phyloP scores from a whole-genome alignment of 2,888 invertebrate species.

The Cheilosia pagana region DNA sequence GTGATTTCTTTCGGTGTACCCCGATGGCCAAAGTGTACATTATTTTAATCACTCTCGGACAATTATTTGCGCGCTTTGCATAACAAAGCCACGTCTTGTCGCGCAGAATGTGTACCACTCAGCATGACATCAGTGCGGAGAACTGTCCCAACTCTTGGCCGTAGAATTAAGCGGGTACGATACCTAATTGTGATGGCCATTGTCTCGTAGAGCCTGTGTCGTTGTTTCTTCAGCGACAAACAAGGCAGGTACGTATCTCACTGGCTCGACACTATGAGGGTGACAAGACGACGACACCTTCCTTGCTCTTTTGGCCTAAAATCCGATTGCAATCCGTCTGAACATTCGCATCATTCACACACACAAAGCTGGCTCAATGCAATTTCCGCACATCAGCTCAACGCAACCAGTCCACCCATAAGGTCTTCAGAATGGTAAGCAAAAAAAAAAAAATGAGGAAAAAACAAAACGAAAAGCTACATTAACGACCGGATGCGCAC shows the following conservation, averaged over 20 bases:
- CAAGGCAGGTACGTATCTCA: slow-evolving; percentile 29
- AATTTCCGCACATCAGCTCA: slow-evolving; percentile 50
- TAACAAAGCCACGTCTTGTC: slow-evolving; percentile 53
- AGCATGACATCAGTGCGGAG: slow-evolving; percentile 51
- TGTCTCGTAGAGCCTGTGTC: slow-evolving; percentile 15
- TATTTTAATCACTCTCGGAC: slow-evolving; percentile 49
- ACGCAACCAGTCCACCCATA: slow-evolving; percentile 61
- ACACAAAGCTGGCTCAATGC: slow-evolving; percentile 17
- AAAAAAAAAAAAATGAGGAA: slow-evolving; percentile 3
- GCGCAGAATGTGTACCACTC: slow-evolving; percentile 58
- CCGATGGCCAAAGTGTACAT: not conserved
- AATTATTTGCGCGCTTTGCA: slow-evolving; percentile 62
- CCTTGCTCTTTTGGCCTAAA: slow-evolving; percentile 22
- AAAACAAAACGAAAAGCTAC: slow-evolving; percentile 19
- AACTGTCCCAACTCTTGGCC: slow-evolving; percentile 1
- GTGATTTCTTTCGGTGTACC: slow-evolving; percentile 63
- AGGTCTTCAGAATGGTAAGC: slow-evolving; percentile 34
- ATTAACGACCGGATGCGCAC: slow-evolving; percentile 74
- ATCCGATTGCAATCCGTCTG: slow-evolving; percentile 42
- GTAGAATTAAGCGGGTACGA: slow-evolving; percentile 67
- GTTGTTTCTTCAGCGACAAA: slow-evolving; percentile 31
- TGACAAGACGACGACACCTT: slow-evolving; percentile 65
- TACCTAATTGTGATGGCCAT: slow-evolving; percentile 64
- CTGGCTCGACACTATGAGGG: slow-evolving; percentile 54
- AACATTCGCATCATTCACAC: slow-evolving; percentile 10